These are phyloP conservation scores for Trachops cirrhosus DNA, from an alignment of 2,797 vertebrate species.

Conservation along the genomic window DNA sequence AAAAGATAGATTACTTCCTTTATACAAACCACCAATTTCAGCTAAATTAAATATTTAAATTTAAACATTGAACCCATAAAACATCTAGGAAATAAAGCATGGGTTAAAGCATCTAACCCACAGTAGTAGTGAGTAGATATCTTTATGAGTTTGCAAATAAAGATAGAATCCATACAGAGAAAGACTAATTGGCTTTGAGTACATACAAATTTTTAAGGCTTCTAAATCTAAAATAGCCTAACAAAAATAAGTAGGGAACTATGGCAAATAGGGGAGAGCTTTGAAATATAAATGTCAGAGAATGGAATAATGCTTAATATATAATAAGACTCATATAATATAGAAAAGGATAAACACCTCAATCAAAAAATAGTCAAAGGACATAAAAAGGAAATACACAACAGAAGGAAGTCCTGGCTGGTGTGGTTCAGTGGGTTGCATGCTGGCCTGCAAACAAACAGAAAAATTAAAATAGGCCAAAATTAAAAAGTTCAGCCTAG, in stretches of 20 bases:
- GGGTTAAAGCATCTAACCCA: background rate
- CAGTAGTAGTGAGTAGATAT: background rate
- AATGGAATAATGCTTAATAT: background rate
- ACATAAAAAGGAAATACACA: background rate
- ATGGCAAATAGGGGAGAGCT: background rate
- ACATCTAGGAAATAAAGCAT: background rate
- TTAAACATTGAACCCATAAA: background rate
- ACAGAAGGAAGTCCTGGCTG: background rate
- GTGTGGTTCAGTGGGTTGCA: too few species aligned
- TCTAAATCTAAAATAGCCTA: background rate
- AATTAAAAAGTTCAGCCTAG: background rate
- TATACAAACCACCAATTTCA: background rate
- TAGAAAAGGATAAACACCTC: background rate
- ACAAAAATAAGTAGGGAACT: background rate
- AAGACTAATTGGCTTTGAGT: background rate
- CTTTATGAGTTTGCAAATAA: background rate
- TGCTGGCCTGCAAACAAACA: too few species aligned
- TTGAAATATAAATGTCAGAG: background rate
- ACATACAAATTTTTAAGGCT: background rate
- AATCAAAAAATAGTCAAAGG: background rate
- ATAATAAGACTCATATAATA: background rate
- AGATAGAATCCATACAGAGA: background rate
- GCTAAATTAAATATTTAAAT: constrained; percentile 28
- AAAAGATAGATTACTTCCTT: background rate
- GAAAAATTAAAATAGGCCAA: background rate